Conservation (phyloP, 2,113 vertebrate species). For the Ctenomys sociabilis region DNA sequence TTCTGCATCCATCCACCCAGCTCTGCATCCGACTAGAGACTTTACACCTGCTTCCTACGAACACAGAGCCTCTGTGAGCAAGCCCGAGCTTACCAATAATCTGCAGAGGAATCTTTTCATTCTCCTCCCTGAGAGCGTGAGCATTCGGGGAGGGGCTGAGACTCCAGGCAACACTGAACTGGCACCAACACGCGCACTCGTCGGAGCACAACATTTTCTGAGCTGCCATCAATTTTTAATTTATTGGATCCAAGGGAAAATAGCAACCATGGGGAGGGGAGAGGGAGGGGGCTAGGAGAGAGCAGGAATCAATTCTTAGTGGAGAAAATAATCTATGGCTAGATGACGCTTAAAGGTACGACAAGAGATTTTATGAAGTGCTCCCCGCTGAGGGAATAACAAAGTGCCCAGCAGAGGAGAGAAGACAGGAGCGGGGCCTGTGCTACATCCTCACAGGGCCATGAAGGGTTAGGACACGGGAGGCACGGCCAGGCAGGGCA, state of each 20-base stretch:
- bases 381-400: background rate
- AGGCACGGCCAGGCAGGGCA: too few relatives aligned
- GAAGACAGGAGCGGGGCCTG: fast-evolving
- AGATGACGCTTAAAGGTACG: background rate
- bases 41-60: conserved; percentile 79
- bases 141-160: conserved; percentile 22
- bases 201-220: background rate
- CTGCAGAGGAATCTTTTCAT: conserved; percentile 15
- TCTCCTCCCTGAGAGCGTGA: conserved; percentile 2
- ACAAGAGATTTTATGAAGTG: conserved; percentile 48
- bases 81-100: conserved; percentile 52
- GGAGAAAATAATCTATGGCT: conserved; percentile 42
- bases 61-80: background rate
- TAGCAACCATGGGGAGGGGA: background rate
- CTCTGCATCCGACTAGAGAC: conserved; percentile 69
- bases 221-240: conserved; percentile 74
- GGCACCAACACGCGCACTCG: background rate
- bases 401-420: background rate
- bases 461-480: background rate
- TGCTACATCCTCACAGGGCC: background rate
- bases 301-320: conserved; percentile 47
- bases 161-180: background rate
- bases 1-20: conserved; percentile 35
- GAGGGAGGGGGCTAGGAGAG: background rate
- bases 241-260: conserved; percentile 73